These are phyloP conservation scores for Calameuta filiformis DNA, from an alignment of 2,888 invertebrate genomes.

Conservation along the genomic window DNA sequence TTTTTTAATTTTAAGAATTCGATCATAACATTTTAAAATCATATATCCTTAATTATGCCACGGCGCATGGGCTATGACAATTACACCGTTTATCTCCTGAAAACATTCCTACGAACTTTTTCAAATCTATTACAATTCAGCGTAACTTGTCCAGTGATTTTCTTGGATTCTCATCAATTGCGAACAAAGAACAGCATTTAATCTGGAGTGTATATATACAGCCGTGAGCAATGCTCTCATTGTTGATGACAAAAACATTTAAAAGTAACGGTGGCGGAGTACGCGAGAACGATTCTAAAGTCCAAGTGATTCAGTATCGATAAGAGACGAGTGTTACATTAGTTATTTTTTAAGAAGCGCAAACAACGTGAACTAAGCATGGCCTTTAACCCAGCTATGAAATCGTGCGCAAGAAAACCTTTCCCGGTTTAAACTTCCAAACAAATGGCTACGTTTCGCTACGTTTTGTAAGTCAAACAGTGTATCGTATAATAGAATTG, in stretches of 20 bases:
- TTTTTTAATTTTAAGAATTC: not conserved
- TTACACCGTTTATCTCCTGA: not conserved
- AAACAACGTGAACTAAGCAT: not conserved
- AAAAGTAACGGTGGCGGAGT: not conserved
- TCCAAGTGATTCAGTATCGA: slow-evolving; percentile 2
- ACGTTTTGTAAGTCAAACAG: not conserved
- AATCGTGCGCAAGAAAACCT: not conserved
- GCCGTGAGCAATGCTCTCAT: not conserved
- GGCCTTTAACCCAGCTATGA: not conserved
- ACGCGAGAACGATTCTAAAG: not conserved
- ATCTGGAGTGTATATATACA: not conserved
- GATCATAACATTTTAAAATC: too few species aligned
- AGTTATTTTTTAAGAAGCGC: not conserved
- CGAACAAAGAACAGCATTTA: not conserved
- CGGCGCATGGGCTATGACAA: not conserved
- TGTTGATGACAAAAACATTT: not conserved
- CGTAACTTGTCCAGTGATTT: not conserved
- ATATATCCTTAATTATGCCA: not conserved
- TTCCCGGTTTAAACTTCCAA: not conserved
- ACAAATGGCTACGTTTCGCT: not conserved
- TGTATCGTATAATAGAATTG: not conserved
- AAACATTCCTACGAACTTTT: not conserved
- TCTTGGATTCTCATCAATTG: not conserved
- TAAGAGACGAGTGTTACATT: not conserved
- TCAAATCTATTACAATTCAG: not conserved